Conservation (phyloP, 2,113 vertebrate species). For the Mastomys natalensis region DNA sequence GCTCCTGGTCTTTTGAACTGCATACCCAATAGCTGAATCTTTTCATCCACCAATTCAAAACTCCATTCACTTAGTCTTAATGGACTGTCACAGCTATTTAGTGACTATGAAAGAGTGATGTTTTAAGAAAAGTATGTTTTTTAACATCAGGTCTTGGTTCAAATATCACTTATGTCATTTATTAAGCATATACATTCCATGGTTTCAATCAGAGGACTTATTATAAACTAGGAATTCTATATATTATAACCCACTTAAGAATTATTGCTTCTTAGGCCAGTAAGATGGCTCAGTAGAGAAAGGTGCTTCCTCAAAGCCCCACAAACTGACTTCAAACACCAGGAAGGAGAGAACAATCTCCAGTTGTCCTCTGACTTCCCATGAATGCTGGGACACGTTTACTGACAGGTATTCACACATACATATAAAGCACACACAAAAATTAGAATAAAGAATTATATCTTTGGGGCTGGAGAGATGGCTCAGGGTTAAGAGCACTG, state of each 20-base stretch:
- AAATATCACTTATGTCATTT: constrained; percentile 27
- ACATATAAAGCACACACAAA: background rate
- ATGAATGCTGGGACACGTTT: background rate
- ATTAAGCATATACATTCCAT: background rate
- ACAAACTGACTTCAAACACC: background rate
- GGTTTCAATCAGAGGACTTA: background rate
- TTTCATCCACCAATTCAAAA: background rate
- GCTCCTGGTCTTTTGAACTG: background rate
- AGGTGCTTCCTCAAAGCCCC: background rate
- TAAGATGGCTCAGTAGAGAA: background rate
- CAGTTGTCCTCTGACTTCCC: background rate
- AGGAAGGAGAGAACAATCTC: background rate
- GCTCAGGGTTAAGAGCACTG: too few relatives aligned
- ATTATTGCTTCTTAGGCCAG: too few relatives aligned
- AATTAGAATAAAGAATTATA: background rate
- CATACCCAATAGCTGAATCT: background rate
- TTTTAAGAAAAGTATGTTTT: background rate
- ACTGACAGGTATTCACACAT: background rate
- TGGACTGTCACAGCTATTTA: background rate
- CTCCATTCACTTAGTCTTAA: background rate
- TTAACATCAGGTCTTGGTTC: background rate
- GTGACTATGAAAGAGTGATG: background rate
- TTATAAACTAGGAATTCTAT: background rate
- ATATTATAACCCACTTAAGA: background rate
- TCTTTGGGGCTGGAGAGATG: background rate